These are phyloP conservation scores for Masticophis lateralis DNA, from an alignment of 2,797 vertebrate genomes.

Conservation along the genomic window DNA sequence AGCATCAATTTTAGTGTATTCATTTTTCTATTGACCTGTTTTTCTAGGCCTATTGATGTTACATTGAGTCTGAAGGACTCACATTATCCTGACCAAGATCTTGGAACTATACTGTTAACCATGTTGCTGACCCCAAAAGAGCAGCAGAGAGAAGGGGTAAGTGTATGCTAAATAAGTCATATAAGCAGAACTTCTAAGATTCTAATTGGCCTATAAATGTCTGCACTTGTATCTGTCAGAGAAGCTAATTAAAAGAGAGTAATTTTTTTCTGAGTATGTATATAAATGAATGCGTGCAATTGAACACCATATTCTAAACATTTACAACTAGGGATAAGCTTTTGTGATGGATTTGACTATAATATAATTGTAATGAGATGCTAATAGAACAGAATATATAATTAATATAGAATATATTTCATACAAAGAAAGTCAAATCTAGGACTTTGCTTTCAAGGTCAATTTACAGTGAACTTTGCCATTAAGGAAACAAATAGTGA, in stretches of 20 bases:
- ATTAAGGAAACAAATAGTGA: neutral
- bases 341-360: constrained; percentile 6
- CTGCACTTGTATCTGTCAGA: neutral
- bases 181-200: neutral
- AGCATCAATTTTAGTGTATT: neutral
- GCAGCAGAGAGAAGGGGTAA: constrained; percentile 84
- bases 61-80: constrained; percentile 87
- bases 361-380: neutral
- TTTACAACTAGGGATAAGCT: neutral
- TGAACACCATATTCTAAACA: constrained; percentile 5
- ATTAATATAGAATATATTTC: constrained; percentile 23
- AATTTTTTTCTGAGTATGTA: neutral
- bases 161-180: constrained; percentile 39
- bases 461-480: neutral
- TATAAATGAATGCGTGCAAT: neutral
- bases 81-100: constrained; percentile 86
- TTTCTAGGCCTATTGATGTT: constrained; percentile 81
- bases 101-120: constrained; percentile 83
- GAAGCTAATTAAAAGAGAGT: constrained; percentile 14
- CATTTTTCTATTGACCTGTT: neutral
- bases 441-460: neutral
- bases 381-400: constrained; percentile 5
- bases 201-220: neutral
- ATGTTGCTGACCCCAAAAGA: constrained; percentile 84
- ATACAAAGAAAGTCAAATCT: constrained; percentile 36